Evolutionary conservation across 2,113 vertebrate genomes (phyloP), one percentile per base, ranked within the genome.

Genomic region (Rhinoptilus africanus): DNA sequence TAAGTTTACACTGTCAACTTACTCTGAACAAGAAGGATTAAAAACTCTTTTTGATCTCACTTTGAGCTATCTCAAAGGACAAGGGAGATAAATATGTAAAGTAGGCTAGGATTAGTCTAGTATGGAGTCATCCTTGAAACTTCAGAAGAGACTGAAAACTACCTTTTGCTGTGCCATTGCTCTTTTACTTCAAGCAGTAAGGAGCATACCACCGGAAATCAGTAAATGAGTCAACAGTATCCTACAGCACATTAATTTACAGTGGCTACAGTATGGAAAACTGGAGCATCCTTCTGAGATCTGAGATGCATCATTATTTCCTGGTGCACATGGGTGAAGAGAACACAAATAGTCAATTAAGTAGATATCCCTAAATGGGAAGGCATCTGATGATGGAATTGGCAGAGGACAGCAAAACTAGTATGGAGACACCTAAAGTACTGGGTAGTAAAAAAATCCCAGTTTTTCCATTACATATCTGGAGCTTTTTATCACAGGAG

Each of bases 1-100:
- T 82, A 93, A 88, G 23, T 95, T 95, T 96, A 87, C 51, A 54
- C 69, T 79, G 84, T 79, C 91, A 95, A 88, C 20, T 82, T 87
- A 82, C 22, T 79, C 64, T 76, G 69, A 86, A 89, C 86, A 92
- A 89, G 72, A 75, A 80, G 73, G 57, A 89, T 89, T 95, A 85
- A 95, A 92, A 96, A 26, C 48, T 84, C 43, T 69, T 85, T 94
- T 95, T 95, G 83, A 95, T 95, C 62, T 92, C 26, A 69, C 48
- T 91, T 68, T 68, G 80, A 95, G 73, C 62, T 91, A 53, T 79
- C 62, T 76, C 88, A 78, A 92, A 89, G 48, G 77, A 82, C 22
- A 72, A 24, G 24, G 19, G 48, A 89, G 66, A 78, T 87, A 92
- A 92, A 95, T 82, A 91, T 30, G 73, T 73, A 92, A 91, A 92